Evolutionary conservation across 1,140 invertebrate genomes (phyloP).

Genomic region (Euborellia annulipes): DNA sequence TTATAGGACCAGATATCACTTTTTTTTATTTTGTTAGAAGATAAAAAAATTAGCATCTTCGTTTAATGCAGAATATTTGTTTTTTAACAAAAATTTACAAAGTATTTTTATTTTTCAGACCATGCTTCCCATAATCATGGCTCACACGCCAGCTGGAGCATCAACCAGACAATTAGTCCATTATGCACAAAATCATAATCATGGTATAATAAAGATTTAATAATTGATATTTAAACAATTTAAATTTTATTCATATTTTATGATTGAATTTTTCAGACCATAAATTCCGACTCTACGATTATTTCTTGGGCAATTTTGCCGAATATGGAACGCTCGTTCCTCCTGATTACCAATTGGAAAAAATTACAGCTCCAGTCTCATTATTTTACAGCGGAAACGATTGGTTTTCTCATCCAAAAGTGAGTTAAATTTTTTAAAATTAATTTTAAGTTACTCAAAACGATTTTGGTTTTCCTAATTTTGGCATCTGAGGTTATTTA

Average conservation of each 20-base stretch:
- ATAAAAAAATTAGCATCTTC: too few relatives aligned
- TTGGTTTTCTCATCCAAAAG: constrained; percentile 39
- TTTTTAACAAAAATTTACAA: too few relatives aligned
- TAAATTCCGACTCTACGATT: constrained; percentile 36
- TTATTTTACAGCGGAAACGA: constrained; percentile 55
- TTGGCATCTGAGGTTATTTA: too few relatives aligned
- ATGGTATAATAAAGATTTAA: too few relatives aligned
- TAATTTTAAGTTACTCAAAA: too few relatives aligned
- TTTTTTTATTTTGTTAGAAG: too few relatives aligned
- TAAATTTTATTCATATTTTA: too few relatives aligned
- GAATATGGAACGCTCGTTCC: constrained; percentile 34
- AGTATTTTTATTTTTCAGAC: constrained; percentile 44
- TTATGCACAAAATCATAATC: constrained; percentile 41
- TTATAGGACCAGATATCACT: too few relatives aligned
- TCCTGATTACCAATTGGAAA: constrained; percentile 39
- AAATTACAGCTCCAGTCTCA: constrained; percentile 43
- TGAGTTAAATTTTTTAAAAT: too few relatives aligned
- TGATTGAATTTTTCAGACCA: constrained; percentile 4
- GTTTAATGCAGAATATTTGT: too few relatives aligned
- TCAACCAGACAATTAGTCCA: constrained; percentile 63
- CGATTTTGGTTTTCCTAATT: too few relatives aligned
- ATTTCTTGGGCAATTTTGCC: constrained; percentile 28
- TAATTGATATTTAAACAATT: too few relatives aligned
- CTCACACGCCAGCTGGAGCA: constrained; percentile 68
- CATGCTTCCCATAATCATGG: constrained; percentile 52